Evolutionary conservation across 2,888 invertebrate species (phyloP).

Genomic region (Schizotus pectinicornis): DNA sequence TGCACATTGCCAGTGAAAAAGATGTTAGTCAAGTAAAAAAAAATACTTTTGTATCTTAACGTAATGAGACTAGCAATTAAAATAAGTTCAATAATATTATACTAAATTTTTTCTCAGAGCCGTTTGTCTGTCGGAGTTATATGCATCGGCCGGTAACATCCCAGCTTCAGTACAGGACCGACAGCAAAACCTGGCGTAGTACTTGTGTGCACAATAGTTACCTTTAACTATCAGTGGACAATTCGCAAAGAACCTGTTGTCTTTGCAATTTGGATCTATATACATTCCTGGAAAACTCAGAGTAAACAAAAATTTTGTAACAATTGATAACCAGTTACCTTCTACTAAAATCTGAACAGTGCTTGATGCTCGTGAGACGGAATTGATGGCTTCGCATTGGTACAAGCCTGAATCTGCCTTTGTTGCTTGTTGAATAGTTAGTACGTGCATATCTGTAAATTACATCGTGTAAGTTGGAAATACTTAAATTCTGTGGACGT

Average conservation of each 20-base stretch:
- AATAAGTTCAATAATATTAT: constrained; percentile 27
- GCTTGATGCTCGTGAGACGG: constrained; percentile 69
- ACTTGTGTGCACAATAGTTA: constrained; percentile 84
- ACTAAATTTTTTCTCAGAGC: constrained; percentile 46
- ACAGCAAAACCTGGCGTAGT: constrained; percentile 94
- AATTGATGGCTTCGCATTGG: constrained; percentile 82
- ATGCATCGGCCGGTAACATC: constrained; percentile 65
- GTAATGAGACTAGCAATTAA: constrained; percentile 41
- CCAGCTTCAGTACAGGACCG: constrained; percentile 89
- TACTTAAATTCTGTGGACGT: constrained; percentile 34
- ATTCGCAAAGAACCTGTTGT: constrained; percentile 88
- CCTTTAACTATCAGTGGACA: constrained; percentile 87
- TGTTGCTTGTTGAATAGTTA: constrained; percentile 70
- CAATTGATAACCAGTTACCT: constrained; percentile 63
- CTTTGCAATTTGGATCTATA: constrained; percentile 82
- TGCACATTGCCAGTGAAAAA: constrained; percentile 5
- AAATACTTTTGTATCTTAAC: constrained; percentile 27
- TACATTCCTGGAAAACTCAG: constrained; percentile 65
- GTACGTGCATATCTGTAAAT: constrained; percentile 68
- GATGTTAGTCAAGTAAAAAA: constrained; percentile 18
- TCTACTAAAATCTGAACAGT: constrained; percentile 73
- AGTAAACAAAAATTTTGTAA: constrained; percentile 22
- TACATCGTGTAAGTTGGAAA: constrained; percentile 14
- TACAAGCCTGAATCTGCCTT: constrained; percentile 80
- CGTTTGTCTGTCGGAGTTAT: constrained; percentile 42